A percentile compares a stretch with the other conserved stretches of the same genome.
phyloP scores from a whole-genome alignment of 2,113 vertebrate genomes.

The Heteronetta atricapilla region DNA sequence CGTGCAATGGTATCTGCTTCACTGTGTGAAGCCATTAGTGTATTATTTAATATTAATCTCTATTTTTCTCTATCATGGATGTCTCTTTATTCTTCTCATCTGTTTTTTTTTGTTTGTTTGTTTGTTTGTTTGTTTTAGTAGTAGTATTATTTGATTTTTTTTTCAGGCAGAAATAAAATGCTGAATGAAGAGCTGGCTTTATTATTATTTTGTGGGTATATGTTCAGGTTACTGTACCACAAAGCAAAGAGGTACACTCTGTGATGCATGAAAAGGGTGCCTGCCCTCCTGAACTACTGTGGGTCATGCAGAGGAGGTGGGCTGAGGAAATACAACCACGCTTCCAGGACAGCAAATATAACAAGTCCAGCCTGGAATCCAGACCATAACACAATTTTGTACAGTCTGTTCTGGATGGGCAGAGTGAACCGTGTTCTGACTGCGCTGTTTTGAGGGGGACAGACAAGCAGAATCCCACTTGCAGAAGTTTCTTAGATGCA shows the following conservation, averaged over 20 bases:
- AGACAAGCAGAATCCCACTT: not conserved
- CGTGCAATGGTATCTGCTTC: slow-evolving; percentile 2
- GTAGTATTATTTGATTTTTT: not conserved
- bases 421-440: not conserved
- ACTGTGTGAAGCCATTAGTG: not conserved
- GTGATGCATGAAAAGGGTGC: not conserved
- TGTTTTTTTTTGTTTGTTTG: no score
- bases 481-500: not conserved
- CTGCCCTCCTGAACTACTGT: not conserved
- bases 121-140: no score
- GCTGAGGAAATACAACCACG: not conserved
- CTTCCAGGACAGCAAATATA: not conserved
- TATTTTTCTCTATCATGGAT: not conserved
- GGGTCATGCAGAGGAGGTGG: not conserved
- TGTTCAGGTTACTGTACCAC: not conserved
- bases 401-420: not conserved
- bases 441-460: not conserved
- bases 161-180: not conserved
- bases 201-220: not conserved
- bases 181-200: not conserved
- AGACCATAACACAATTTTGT: not conserved
- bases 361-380: not conserved
- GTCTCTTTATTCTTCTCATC: not conserved
- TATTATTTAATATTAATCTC: not conserved
- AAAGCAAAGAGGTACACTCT: not conserved